A percentile compares a stretch with the other conserved stretches of the same genome.
phyloP scores from a whole-genome alignment of 2,797 vertebrate species.

The Australoheros facetus region DNA sequence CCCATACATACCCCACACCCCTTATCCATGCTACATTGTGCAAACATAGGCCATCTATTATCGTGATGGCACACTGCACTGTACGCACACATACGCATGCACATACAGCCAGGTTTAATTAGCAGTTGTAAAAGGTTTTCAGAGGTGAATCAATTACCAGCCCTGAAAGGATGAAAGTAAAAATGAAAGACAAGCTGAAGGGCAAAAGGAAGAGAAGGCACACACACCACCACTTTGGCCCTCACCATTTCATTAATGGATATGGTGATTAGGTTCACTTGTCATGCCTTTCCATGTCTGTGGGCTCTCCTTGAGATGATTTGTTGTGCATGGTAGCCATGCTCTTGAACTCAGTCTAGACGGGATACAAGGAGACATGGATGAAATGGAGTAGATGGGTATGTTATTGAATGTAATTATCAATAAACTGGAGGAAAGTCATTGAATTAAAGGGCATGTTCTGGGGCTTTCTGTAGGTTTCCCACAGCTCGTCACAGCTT shows the following conservation, averaged over 20 bases:
- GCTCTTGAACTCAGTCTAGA: conserved; percentile 76
- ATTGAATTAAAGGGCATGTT: conserved; percentile 54
- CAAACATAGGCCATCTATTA: conserved; percentile 65
- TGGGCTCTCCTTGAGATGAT: conserved; percentile 74
- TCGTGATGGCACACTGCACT: conserved; percentile 16
- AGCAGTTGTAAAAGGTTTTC: conserved; percentile 52
- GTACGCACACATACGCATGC: neutral
- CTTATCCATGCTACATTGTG: conserved; percentile 22
- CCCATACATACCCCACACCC: conserved; percentile 33
- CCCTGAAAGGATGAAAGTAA: conserved; percentile 59
- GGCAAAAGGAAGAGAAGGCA: conserved; percentile 56
- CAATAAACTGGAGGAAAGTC: conserved; percentile 29
- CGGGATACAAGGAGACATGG: conserved; percentile 53
- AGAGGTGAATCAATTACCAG: conserved; percentile 56
- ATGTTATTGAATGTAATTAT: conserved; percentile 60
- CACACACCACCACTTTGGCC: conserved; percentile 29
- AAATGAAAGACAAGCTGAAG: conserved; percentile 63
- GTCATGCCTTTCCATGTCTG: conserved; percentile 61
- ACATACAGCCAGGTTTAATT: conserved; percentile 59
- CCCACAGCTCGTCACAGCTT: conserved; percentile 28
- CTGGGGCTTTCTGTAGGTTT: conserved; percentile 14
- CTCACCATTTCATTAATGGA: conserved; percentile 70
- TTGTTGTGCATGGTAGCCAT: conserved; percentile 54
- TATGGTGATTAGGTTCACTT: conserved; percentile 66
- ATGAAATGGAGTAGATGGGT: conserved; percentile 53